A percentile compares a stretch with the other conserved stretches of the same genome.
These are phyloP conservation scores for Cetonia aurata DNA, from an alignment of 2,888 invertebrate genomes.

Conservation along the genomic window DNA sequence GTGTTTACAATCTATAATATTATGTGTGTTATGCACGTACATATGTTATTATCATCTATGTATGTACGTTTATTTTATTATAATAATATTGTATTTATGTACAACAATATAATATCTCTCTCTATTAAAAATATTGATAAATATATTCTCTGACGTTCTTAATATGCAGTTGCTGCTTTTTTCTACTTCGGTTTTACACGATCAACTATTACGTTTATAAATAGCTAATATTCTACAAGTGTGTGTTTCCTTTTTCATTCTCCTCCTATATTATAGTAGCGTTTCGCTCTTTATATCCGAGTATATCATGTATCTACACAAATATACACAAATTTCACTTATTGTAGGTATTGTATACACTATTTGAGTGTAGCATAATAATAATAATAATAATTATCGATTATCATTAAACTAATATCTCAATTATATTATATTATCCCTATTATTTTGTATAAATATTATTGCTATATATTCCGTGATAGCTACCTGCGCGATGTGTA, in stretches of 20 bases:
- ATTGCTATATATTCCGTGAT: slow-evolving; percentile 66
- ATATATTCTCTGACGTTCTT: slow-evolving; percentile 75
- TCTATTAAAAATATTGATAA: slow-evolving; percentile 70
- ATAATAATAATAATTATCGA: slow-evolving; percentile 1
- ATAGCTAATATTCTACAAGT: slow-evolving; percentile 34
- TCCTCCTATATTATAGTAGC: too few relatives aligned
- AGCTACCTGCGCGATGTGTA: slow-evolving; percentile 39
- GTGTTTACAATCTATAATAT: slow-evolving; percentile 3
- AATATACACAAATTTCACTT: slow-evolving; percentile 8
- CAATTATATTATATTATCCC: slow-evolving; percentile 46
- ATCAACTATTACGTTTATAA: slow-evolving; percentile 58
- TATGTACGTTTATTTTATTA: too few relatives aligned
- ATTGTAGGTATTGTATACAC: slow-evolving; percentile 37
- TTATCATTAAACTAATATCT: neutral
- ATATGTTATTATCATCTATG: too few relatives aligned
- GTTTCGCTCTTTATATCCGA: too few relatives aligned
- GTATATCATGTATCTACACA: neutral
- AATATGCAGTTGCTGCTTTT: slow-evolving; percentile 70
- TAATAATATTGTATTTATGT: slow-evolving; percentile 55
- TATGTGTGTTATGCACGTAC: too few relatives aligned
- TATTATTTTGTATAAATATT: slow-evolving; percentile 57
- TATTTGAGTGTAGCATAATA: slow-evolving; percentile 1
- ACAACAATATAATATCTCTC: slow-evolving; percentile 65
- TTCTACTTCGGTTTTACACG: slow-evolving; percentile 67
- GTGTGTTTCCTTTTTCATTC: too few relatives aligned